Evolutionary conservation across 2,797 vertebrate species (phyloP), one percentile per base, ranked within the genome.

Genomic region (Chaenodraco wilsoni): DNA sequence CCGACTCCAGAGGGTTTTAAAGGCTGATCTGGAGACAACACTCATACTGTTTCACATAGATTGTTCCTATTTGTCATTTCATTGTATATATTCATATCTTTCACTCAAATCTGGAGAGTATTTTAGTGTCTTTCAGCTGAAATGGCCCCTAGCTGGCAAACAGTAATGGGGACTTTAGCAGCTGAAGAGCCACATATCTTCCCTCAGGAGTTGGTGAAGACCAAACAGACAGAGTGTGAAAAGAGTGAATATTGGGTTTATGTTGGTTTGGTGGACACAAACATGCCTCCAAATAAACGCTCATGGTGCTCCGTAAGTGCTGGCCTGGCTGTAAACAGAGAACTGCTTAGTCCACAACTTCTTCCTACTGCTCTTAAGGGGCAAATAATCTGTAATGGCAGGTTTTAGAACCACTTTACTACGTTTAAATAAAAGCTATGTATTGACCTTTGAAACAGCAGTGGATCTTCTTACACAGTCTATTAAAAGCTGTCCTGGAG

Each of bases 51-150:
- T 21, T 21, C 6, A 9, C 7, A 23, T 43, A 13, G 14, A 33
- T 23, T 31, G 31, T 31, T 14, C 51, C 8, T 55, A 15, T 9
- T 31, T 16, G 27, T 33, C 14, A 16, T 55, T 23, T 7, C 16
- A 31, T 55, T 55, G 52, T 37, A 37, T 37, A 55, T 33, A 12
- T 23, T 55, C 7, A 17, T 41, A 9, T 8, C 11, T 9, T 54
- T 17, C 3, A 1, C 2, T 40, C 48, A 16, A 14, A n/a, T 15
- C 12, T 5, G 5, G 5, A n/a, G 3, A 21, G n/a, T 1, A 0
- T 45, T 66, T 31, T 19, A 27, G 8, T 37, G 4, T 41, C 44
- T 57, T 16, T 46, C 9, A 46, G 23, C 51, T 55, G 3, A 31
- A 33, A 52, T 12, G 27, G 43, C 10, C 3, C 27, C 15, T 46